Conservation (phyloP, 2,113 vertebrate species). For the Nymphicus hollandicus region DNA sequence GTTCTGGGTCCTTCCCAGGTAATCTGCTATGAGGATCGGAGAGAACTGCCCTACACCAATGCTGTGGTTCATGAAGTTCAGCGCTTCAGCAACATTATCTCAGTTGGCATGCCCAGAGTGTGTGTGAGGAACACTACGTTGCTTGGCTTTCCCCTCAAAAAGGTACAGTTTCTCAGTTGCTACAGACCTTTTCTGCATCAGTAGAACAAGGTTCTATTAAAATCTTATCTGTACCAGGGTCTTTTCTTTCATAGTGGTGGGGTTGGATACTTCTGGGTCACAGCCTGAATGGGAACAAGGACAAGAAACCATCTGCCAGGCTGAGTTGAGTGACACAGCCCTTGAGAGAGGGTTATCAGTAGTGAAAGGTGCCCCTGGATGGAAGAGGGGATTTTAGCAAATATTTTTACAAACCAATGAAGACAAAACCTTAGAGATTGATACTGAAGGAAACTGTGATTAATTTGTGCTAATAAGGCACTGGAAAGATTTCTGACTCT, state of each 20-base stretch:
- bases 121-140: constrained; percentile 49
- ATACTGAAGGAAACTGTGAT: neutral
- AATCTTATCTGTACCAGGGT: neutral
- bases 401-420: neutral
- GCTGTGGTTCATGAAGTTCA: constrained; percentile 60
- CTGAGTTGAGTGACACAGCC: neutral
- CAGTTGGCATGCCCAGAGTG: constrained; percentile 14
- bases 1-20: constrained; percentile 2
- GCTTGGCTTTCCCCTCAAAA: constrained; percentile 26
- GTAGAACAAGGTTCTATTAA: neutral
- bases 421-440: neutral
- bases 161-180: constrained; percentile 31
- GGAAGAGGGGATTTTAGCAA: neutral
- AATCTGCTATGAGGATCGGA: constrained; percentile 42
- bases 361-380: neutral
- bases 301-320: neutral
- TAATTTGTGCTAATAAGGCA: neutral
- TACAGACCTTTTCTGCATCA: neutral
- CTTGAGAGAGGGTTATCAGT: neutral
- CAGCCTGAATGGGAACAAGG: neutral
- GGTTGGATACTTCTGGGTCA: neutral
- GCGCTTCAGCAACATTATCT: constrained; percentile 51
- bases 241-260: neutral
- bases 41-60: constrained; percentile 46
- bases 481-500: neutral